Conservation (phyloP, 2,888 invertebrate species). For the Scaptomyza caliginosa region DNA sequence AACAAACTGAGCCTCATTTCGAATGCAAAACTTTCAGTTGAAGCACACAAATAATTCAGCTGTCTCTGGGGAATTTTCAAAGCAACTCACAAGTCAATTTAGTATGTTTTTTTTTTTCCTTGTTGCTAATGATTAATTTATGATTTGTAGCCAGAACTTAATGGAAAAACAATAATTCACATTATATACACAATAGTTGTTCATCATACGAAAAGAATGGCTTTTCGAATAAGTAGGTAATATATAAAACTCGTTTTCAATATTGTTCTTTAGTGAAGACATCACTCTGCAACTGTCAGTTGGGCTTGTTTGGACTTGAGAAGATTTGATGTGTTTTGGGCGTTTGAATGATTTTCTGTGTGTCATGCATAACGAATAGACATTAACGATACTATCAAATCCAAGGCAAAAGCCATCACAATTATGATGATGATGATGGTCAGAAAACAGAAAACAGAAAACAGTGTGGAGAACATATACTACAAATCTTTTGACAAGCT, state of each 20-base stretch:
- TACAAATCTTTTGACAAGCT: constrained; percentile 28
- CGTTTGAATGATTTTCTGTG: not conserved
- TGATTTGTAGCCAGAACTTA: not conserved
- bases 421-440: constrained; percentile 3
- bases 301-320: constrained; percentile 36
- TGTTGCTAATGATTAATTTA: not conserved
- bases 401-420: constrained; percentile 50
- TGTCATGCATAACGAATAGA: constrained; percentile 16
- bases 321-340: not conserved
- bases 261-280: constrained; percentile 27
- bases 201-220: constrained; percentile 6
- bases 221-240: too few relatives aligned
- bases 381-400: not conserved
- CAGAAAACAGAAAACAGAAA: too few relatives aligned
- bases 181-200: too few relatives aligned
- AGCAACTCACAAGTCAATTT: not conserved
- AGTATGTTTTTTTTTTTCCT: too few relatives aligned
- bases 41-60: not conserved
- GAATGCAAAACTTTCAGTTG: constrained; percentile 30
- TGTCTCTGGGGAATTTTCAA: constrained; percentile 9
- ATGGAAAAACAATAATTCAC: not conserved
- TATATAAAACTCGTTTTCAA: not conserved
- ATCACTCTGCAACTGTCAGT: constrained; percentile 49
- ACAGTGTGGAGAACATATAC: constrained; percentile 6
- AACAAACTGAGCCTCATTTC: constrained; percentile 35